Conservation (phyloP, 2,888 invertebrate species). For the Acronicta psi region DNA sequence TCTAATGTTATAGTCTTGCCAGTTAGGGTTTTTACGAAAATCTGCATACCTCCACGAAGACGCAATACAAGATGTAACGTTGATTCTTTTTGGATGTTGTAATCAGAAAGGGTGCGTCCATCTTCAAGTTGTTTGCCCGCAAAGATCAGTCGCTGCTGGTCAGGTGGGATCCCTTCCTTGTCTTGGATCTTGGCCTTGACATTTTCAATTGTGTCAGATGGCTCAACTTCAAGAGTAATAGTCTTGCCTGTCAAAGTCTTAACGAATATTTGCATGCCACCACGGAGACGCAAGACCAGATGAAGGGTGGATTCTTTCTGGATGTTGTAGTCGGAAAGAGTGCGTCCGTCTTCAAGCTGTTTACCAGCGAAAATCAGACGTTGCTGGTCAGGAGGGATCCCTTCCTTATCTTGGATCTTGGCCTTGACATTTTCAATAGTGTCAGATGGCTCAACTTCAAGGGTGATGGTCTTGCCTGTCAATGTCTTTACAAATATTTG, state of each 20-base stretch:
- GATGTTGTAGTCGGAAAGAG: conserved; percentile 75
- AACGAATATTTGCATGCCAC: conserved; percentile 81
- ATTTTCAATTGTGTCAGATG: conserved; percentile 77
- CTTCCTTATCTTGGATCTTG: conserved; percentile 80
- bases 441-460: conserved; percentile 76
- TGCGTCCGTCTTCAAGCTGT: conserved; percentile 75
- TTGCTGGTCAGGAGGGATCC: conserved; percentile 79
- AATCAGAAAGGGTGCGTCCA: conserved; percentile 78
- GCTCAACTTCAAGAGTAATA: conserved; percentile 73
- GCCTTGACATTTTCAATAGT: conserved; percentile 82
- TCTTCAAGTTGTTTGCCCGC: conserved; percentile 80
- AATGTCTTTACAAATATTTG: conserved; percentile 77
- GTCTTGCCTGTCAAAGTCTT: conserved; percentile 77
- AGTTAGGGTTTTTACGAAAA: conserved; percentile 75
- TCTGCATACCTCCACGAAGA: conserved; percentile 78
- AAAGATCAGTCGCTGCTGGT: conserved; percentile 75
- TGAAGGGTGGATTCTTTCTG: conserved; percentile 76
- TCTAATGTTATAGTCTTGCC: conserved; percentile 76
- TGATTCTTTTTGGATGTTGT: conserved; percentile 80
- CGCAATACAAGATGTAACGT: conserved; percentile 77
- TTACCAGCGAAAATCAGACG: conserved; percentile 76
- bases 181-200: conserved; percentile 78
- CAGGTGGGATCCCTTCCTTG: conserved; percentile 77
- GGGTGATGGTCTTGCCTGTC: conserved; percentile 74
- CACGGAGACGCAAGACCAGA: conserved; percentile 72